Conservation (phyloP, 2,113 vertebrate genomes). For the Genyomyrus donnyi region DNA sequence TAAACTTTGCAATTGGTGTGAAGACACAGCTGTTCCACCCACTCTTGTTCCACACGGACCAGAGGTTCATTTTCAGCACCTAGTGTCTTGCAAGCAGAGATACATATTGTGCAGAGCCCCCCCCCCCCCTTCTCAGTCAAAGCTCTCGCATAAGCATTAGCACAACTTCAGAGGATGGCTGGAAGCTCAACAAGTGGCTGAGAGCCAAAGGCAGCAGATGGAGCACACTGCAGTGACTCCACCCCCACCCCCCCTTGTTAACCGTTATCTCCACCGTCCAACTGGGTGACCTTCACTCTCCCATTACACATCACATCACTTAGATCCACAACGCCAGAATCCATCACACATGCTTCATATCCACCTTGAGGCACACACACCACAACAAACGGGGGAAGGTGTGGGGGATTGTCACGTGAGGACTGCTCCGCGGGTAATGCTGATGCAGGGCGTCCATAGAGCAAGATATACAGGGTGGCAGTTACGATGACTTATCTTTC, state of each 20-base stretch:
- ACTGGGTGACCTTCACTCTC: background rate
- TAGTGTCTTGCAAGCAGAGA: background rate
- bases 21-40: background rate
- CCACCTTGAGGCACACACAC: background rate
- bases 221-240: background rate
- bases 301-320: background rate
- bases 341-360: background rate
- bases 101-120: background rate
- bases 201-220: background rate
- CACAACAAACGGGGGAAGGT: background rate
- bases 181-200: background rate
- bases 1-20: background rate
- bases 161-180: background rate
- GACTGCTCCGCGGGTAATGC: background rate
- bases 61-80: background rate
- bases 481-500: slow-evolving; percentile 43
- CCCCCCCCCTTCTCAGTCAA: background rate
- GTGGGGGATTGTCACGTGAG: background rate
- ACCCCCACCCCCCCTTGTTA: background rate
- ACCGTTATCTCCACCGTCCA: background rate
- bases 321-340: background rate
- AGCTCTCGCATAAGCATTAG: background rate
- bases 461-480: background rate
- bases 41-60: background rate
- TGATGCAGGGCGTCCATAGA: background rate